Evolutionary conservation across 2,888 invertebrate species (phyloP).

Genomic region (Nephrotoma flavescens): DNA sequence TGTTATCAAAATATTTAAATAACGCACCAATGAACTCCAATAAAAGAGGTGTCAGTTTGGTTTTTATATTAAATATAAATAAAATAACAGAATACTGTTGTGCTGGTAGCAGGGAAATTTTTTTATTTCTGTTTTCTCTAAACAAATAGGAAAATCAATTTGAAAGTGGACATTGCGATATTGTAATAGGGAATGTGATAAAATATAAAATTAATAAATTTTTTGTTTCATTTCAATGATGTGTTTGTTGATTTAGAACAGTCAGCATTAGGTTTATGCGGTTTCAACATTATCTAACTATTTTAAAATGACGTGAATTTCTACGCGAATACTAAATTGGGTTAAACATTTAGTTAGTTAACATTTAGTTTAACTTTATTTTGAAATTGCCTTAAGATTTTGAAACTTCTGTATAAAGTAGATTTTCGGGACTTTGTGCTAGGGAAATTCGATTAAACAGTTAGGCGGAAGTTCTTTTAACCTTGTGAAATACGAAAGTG

Average conservation of each 20-base stretch:
- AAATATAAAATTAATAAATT: background rate
- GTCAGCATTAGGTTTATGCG: background rate
- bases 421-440: no score
- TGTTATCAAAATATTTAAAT: constrained; percentile 2
- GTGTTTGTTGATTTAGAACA: background rate
- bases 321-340: no score
- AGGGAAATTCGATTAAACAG: no score
- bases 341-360: no score
- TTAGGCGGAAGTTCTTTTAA: no score
- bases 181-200: background rate
- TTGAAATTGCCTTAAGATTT: no score
- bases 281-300: no score
- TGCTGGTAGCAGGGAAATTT: background rate
- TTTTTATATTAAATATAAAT: background rate
- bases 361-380: no score
- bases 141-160: background rate
- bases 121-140: background rate
- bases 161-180: background rate
- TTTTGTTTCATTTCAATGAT: background rate
- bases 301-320: no score
- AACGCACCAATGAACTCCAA: constrained; percentile 2
- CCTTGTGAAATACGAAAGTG: no score
- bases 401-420: no score
- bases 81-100: background rate
- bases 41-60: constrained; percentile 3